Evolutionary conservation across 2,797 vertebrate genomes (phyloP), one percentile per base, ranked within the genome.

Genomic region (Acanthurus tractus): DNA sequence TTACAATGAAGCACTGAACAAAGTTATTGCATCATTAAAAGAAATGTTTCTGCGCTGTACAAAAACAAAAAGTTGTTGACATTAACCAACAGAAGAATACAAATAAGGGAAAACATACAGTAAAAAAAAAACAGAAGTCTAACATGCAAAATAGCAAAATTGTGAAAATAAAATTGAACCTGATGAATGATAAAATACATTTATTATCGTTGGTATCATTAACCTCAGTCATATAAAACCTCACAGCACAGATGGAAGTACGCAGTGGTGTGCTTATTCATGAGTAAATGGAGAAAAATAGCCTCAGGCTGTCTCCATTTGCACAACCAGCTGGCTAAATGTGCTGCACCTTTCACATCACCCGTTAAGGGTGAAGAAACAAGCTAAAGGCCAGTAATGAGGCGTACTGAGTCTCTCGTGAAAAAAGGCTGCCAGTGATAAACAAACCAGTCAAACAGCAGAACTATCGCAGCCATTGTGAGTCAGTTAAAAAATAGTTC

Each of bases 381-480:
- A 53, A 74, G 77, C 78, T 72, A 53, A 74, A 81, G 79, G 69
- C 71, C 78, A 77, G 49, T 75, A 88, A 88, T 84, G 82, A 88
- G 63, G 56, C 61, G 81, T 15, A 74, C 74, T 40, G 17, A 61
- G 52, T 53, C 54, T 72, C 36, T 11, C 18, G 64, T 73, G 18
- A 49, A 70, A 70, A 73, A 58, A 68, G 13, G 40, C 64, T 69
- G 68, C 40, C 22, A 48, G 49, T 17, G 49, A 73, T 55, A 70
- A 71, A 76, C 42, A 81, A 81, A 69, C 10, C 2, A 65, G 61
- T 42, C 12, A 44, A 50, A 75, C 18, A 46, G 14, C 9, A 76
- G 29, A 74, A 70, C 63, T 22, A 58, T 61, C 46, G 63, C 22
- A 20, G n/a, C 2, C 8, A 34, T 29, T 55, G 50, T 56, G 45